Base-by-base conservation (phyloP, 2,113 vertebrate species). In the Synchiropus splendidus region DNA sequence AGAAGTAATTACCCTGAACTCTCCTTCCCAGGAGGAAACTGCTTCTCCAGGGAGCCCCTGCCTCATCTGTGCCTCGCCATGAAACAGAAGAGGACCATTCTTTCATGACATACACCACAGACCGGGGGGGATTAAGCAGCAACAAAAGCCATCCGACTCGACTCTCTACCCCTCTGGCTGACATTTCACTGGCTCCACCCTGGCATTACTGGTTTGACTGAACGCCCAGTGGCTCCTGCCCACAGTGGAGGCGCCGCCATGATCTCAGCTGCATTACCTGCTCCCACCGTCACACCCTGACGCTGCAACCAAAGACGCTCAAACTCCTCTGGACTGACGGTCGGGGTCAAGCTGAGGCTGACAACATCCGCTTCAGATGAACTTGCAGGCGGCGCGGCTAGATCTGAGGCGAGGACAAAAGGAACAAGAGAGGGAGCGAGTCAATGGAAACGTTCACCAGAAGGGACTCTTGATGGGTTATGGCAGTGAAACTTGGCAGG, bases 261-360 rank as follows among this genome's bases (percentile, higher is more conserved):
- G 8, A 27, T 27, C 6, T 42, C 27, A 31, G 27, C 39, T 34
- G 18, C 11, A 43, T 72, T 58, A 56, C 66, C 67, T 48, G 16
- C 36, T 41, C 64, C 58, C 10, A 37, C 14, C 12, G 31, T 56
- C 12, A 27, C 10, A 37, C 6, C 13, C 16, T 16, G 54, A 39
- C 68, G 42, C 80, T n/a, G n/a, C n/a, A n/a, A n/a, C n/a, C 80
- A 82, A 45, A 68, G 36, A 4, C 16, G 45, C 60, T 82, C 63
- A 67, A 82, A 82, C 49, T 75, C 63, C 51, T 74, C 63, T 1
- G 80, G 71, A 40, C 54, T 74, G 51, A 82, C 54, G 12, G 61
- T 12, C 0, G 80, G 80, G 1, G 58, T 76, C 61, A 71, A 37
- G 18, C 31, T 71, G 54, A 72, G 30, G 12, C 35, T 42, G 32